Evolutionary conservation across 1,140 invertebrate genomes (phyloP), one percentile per base, ranked within the genome.

Genomic region (Meteorus sp.): DNA sequence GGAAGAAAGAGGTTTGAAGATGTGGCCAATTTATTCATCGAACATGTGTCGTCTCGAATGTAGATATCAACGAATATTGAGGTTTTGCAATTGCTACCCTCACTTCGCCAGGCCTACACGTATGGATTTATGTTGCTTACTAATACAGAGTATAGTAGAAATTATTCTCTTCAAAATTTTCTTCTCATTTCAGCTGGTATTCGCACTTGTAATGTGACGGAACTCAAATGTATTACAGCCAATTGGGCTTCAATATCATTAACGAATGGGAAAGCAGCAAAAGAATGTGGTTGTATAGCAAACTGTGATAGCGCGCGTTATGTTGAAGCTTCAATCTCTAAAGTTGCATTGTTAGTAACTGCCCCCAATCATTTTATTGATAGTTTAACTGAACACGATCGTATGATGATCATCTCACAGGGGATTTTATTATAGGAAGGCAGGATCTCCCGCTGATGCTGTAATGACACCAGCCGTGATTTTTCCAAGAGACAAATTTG

Each of bases 21-120:
- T 66, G 33, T 66, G 61, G 59, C 64, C 68, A 2, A 20, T 64
- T 20, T 72, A 71, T 43, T 51, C 64, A 8, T 33, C 3, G 0
- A 41, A 27, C 7, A 65, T 69, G 67, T 72, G 70, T 50, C 19
- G 19, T 2, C 31, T 25, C 1, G 68, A 72, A 56, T 70, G 68
- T 17, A 64, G 56, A 37, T 64, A 60, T 39, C 52, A 58, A 19
- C 33, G 33, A 33, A 64, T 70, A 20, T 44, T 50, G 4, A 35
- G 62, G 9, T 6, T 37, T 17, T 71, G 68, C 31, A 56, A 61
- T 0, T 71, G 69, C 31, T 59, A 66, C 29, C 68, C 68, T 3
- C 66, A 72, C 39, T 72, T 70, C 27, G 53, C 60, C 3, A 65
- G 65, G 41, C 59, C 62, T 6, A 58, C 59, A 3, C 35, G 68